These are phyloP conservation scores for Pogonocherus hispidulus DNA, from an alignment of 2,888 invertebrate genomes.

Conservation along the genomic window DNA sequence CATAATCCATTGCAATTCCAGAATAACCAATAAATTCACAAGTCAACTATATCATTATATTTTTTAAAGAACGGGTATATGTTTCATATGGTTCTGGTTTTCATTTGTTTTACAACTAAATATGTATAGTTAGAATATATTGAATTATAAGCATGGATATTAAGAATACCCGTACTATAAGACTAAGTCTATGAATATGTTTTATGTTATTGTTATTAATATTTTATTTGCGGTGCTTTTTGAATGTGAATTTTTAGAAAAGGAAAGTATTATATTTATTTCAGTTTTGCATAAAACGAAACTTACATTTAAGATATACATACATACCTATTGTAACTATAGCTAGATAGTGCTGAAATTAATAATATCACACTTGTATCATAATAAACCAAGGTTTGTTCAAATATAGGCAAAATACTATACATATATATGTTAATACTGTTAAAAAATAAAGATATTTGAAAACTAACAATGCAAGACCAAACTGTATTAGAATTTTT, in stretches of 20 bases:
- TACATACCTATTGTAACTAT: conserved; percentile 38
- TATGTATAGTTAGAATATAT: background rate
- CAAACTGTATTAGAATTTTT: conserved; percentile 52
- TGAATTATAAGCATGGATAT: background rate
- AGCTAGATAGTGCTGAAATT: conserved; percentile 43
- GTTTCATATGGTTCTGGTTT: too few species aligned
- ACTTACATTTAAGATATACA: conserved; percentile 33
- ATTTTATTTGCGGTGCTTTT: conserved; percentile 2
- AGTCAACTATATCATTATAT: too few species aligned
- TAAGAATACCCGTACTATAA: background rate
- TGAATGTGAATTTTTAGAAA: background rate
- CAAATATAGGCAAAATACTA: conserved; percentile 38
- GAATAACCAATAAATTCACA: too few species aligned
- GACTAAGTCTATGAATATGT: background rate
- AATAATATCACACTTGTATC: conserved; percentile 45
- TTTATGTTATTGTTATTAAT: conserved; percentile 14
- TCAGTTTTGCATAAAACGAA: conserved; percentile 24
- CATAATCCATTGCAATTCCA: too few species aligned
- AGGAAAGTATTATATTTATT: conserved; percentile 26
- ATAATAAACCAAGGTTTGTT: conserved; percentile 39
- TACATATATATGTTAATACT: conserved; percentile 49
- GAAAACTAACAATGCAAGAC: conserved; percentile 50
- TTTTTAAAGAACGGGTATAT: too few species aligned
- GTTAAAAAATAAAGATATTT: conserved; percentile 48
- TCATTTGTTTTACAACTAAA: too few species aligned